A percentile compares a stretch with the other conserved stretches of the same genome.
phyloP scores from a whole-genome alignment of 2,113 vertebrate species.

The Aegithalos caudatus region DNA sequence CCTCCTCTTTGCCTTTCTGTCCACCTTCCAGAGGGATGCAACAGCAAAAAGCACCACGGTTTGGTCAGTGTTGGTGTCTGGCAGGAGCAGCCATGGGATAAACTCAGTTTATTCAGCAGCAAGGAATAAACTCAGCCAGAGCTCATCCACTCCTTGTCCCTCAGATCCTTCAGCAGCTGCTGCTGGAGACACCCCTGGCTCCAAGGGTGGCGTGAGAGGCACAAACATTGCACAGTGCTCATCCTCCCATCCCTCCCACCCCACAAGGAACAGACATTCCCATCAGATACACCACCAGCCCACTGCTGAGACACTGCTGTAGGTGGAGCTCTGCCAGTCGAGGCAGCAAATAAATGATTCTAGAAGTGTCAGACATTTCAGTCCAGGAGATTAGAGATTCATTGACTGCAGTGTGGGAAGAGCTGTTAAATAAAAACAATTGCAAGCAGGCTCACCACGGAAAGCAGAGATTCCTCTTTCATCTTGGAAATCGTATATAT shows the following conservation, averaged over 20 bases:
- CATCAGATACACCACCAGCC: background rate
- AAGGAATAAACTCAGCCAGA: background rate
- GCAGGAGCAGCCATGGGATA: background rate
- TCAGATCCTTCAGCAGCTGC: background rate
- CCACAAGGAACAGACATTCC: background rate
- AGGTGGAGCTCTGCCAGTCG: background rate
- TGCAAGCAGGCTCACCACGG: background rate
- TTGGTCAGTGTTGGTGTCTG: background rate
- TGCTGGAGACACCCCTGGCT: background rate
- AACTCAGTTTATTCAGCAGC: background rate
- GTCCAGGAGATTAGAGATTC: background rate
- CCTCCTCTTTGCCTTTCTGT: background rate
- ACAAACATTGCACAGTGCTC: background rate
- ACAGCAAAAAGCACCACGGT: background rate
- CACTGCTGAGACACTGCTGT: background rate
- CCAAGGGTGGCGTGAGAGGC: background rate
- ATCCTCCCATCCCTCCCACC: background rate
- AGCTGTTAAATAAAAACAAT: constrained; percentile 27
- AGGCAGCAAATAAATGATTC: background rate
- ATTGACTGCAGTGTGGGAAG: background rate
- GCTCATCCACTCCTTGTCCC: background rate
- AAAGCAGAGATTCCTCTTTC: background rate
- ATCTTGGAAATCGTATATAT: background rate
- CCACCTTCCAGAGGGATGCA: background rate
- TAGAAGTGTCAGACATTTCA: background rate